Percentiles rank a stretch among this genome's conserved stretches.
phyloP scores from a whole-genome alignment of 2,113 vertebrate species.

The Paedocypris sp. region DNA sequence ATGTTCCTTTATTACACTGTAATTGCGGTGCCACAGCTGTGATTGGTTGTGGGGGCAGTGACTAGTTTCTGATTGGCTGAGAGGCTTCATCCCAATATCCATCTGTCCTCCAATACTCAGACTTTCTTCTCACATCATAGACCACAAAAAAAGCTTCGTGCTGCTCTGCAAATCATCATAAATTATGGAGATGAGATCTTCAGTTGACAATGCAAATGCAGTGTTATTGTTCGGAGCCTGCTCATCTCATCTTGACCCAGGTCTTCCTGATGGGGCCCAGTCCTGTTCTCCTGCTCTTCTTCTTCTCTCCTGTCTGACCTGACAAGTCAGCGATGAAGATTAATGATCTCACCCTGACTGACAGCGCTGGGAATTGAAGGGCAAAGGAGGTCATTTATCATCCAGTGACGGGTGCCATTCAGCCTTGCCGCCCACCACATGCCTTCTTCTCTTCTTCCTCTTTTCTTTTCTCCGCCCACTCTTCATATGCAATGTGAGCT shows the following conservation, averaged over 20 bases:
- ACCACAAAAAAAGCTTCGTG: constrained; percentile 28
- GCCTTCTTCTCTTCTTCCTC: constrained; percentile 18
- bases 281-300: constrained; percentile 23
- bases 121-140: constrained; percentile 50
- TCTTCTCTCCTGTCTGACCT: constrained; percentile 62
- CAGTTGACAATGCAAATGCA: constrained; percentile 61
- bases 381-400: constrained; percentile 97
- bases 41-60: constrained; percentile 70
- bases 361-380: constrained; percentile 87
- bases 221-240: constrained; percentile 52
- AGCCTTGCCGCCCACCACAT: constrained; percentile 49
- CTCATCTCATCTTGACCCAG: constrained; percentile 36
- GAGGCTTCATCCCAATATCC: constrained; percentile 73
- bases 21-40: constrained; percentile 83
- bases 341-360: constrained; percentile 97
- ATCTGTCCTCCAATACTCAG: constrained; percentile 79
- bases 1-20: constrained; percentile 96
- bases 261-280: constrained; percentile 7
- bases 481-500: constrained; percentile 59
- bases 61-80: constrained; percentile 60
- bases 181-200: constrained; percentile 77
- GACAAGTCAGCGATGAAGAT: constrained; percentile 94
- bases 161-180: constrained; percentile 65
- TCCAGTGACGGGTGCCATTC: constrained; percentile 98
- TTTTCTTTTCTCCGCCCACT: constrained; percentile 23